phyloP scores from a whole-genome alignment of 2,113 vertebrate genomes.

The Blennius ocellaris region DNA sequence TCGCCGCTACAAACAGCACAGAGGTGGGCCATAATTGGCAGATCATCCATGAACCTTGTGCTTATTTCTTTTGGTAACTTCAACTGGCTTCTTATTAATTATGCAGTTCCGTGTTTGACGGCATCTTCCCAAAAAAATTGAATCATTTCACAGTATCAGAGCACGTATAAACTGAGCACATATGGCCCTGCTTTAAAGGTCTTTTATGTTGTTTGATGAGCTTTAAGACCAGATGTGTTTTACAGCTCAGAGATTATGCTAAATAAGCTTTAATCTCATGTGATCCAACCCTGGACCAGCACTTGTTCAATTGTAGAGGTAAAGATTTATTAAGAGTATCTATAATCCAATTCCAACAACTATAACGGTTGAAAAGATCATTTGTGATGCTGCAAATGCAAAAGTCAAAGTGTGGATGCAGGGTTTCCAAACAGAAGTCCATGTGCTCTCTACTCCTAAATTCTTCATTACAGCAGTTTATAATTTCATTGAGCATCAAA shows the following conservation, averaged over 20 bases:
- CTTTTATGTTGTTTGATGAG: background rate
- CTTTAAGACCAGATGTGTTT: background rate
- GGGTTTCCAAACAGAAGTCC: background rate
- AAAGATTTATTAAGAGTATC: background rate
- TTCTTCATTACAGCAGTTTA: slow-evolving; percentile 50
- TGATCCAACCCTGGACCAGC: background rate
- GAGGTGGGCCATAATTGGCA: background rate
- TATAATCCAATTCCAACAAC: no score
- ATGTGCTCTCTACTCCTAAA: slow-evolving; percentile 36
- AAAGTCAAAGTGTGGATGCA: background rate
- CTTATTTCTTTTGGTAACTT: background rate
- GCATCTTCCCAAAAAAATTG: background rate
- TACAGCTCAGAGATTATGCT: background rate
- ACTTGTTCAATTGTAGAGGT: background rate
- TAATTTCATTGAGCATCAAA: slow-evolving; percentile 46
- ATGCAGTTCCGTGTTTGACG: background rate
- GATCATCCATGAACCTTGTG: background rate
- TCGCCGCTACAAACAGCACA: background rate
- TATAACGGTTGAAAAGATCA: no score
- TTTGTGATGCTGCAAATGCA: background rate
- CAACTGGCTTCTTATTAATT: background rate
- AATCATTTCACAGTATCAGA: background rate
- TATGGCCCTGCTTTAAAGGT: background rate
- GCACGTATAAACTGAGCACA: slow-evolving; percentile 1
- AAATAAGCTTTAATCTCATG: background rate